Conservation (phyloP, 2,888 invertebrate species). For the Podabrus alpinus region DNA sequence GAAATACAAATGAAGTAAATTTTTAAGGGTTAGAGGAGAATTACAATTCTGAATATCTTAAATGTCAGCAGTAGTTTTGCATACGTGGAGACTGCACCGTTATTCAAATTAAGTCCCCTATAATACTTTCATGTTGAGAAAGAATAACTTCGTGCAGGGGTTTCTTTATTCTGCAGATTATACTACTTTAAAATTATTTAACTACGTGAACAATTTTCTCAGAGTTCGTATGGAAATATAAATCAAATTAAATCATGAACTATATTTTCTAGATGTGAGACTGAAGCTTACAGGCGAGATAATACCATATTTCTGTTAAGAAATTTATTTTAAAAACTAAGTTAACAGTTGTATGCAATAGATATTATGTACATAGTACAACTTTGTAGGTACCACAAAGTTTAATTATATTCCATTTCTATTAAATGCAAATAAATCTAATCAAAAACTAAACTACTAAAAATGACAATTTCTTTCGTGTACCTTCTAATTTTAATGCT, state of each 20-base stretch:
- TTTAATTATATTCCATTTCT: background rate
- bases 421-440: background rate
- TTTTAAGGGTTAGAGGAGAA: conserved; percentile 35
- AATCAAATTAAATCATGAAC: background rate
- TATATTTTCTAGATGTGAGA: background rate
- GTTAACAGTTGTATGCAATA: too few relatives aligned
- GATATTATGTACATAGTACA: too few relatives aligned
- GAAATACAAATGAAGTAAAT: conserved; percentile 22
- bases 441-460: too few relatives aligned
- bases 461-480: background rate
- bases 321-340: too few relatives aligned
- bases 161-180: conserved; percentile 1
- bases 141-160: conserved; percentile 7
- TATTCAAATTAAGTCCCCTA: conserved; percentile 36
- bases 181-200: conserved; percentile 2
- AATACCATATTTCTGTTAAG: background rate
- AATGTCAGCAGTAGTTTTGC: conserved; percentile 28
- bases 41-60: conserved; percentile 25
- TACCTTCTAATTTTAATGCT: background rate
- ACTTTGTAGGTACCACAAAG: background rate
- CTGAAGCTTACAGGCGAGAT: background rate
- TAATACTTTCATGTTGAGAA: conserved; percentile 26
- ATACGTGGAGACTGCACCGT: conserved; percentile 27
- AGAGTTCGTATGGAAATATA: background rate
- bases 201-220: background rate